phyloP scores from a whole-genome alignment of 1,140 invertebrate species.

The Polyergus mexicanus region DNA sequence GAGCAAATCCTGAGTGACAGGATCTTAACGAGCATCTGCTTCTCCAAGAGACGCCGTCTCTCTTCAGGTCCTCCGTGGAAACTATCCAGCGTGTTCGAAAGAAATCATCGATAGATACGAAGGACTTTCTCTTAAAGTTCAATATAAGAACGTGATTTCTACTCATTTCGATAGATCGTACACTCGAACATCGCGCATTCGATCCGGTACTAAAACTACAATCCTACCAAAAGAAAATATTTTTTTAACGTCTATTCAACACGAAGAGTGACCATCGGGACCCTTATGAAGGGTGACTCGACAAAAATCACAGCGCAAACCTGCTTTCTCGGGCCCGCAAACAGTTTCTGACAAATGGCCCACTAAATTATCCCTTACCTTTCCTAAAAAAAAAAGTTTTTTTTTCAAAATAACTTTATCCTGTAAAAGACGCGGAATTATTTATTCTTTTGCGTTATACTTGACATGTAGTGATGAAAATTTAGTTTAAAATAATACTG shows the following conservation, averaged over 20 bases:
- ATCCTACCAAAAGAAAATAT: slow-evolving; percentile 49
- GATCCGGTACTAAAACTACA: slow-evolving; percentile 32
- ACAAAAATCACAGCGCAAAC: slow-evolving; percentile 50
- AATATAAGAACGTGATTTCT: slow-evolving; percentile 68
- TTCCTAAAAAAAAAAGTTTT: slow-evolving; percentile 28
- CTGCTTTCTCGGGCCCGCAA: slow-evolving; percentile 62
- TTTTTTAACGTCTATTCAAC: slow-evolving; percentile 59
- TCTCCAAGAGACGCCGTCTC: slow-evolving; percentile 62
- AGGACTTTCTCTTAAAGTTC: slow-evolving; percentile 46
- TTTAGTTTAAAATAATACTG: not conserved
- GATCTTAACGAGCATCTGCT: slow-evolving; percentile 83
- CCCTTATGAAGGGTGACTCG: slow-evolving; percentile 72
- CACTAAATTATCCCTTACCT: slow-evolving; percentile 59
- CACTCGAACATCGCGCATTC: slow-evolving; percentile 15
- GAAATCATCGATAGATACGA: not conserved
- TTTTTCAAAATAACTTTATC: slow-evolving; percentile 35
- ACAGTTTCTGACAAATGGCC: slow-evolving; percentile 76
- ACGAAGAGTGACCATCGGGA: slow-evolving; percentile 21
- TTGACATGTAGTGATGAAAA: not conserved
- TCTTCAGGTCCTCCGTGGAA: slow-evolving; percentile 51
- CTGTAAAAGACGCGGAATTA: not conserved
- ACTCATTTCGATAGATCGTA: not conserved
- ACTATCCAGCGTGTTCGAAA: slow-evolving; percentile 44
- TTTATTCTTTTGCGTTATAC: slow-evolving; percentile 21
- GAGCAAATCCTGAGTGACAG: slow-evolving; percentile 78